Conservation (phyloP, 2,888 invertebrate genomes). For the Rhyacophila evoluta region DNA sequence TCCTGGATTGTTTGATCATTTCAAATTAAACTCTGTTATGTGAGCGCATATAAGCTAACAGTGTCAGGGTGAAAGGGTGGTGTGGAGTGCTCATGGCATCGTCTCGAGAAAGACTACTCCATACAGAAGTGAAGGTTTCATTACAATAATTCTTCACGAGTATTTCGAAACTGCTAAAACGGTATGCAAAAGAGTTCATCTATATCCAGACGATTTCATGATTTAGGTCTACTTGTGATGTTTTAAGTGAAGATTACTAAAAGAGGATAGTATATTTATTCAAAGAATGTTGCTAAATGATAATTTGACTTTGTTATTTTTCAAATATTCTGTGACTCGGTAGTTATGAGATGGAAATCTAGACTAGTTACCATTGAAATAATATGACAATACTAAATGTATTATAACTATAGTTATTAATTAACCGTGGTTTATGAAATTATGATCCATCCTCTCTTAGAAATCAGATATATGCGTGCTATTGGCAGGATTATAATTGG, state of each 20-base stretch:
- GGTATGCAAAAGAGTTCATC: background rate
- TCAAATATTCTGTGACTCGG: too few relatives aligned
- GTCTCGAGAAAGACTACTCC: background rate
- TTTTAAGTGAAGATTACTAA: background rate
- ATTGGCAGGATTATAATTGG: slow-evolving; percentile 24
- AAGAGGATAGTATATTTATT: background rate
- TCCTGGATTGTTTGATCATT: slow-evolving; percentile 26
- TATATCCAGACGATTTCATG: background rate
- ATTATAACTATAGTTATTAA: background rate
- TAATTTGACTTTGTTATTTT: too few relatives aligned
- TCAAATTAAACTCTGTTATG: slow-evolving; percentile 34
- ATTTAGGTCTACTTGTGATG: slow-evolving; percentile 27
- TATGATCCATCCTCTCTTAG: background rate
- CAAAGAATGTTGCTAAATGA: too few relatives aligned
- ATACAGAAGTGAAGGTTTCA: background rate
- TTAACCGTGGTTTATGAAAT: too few relatives aligned
- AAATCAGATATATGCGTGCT: slow-evolving; percentile 19
- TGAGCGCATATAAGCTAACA: slow-evolving; percentile 52
- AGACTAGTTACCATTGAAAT: too few relatives aligned
- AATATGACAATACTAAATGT: too few relatives aligned
- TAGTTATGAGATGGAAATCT: too few relatives aligned
- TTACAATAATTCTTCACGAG: background rate
- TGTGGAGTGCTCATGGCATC: slow-evolving; percentile 37
- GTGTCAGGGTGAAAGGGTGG: slow-evolving; percentile 47
- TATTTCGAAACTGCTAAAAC: too few relatives aligned